Evolutionary conservation across 2,797 vertebrate genomes (phyloP), one percentile per base, ranked within the genome.

Genomic region (Halcyon smyrnensis): DNA sequence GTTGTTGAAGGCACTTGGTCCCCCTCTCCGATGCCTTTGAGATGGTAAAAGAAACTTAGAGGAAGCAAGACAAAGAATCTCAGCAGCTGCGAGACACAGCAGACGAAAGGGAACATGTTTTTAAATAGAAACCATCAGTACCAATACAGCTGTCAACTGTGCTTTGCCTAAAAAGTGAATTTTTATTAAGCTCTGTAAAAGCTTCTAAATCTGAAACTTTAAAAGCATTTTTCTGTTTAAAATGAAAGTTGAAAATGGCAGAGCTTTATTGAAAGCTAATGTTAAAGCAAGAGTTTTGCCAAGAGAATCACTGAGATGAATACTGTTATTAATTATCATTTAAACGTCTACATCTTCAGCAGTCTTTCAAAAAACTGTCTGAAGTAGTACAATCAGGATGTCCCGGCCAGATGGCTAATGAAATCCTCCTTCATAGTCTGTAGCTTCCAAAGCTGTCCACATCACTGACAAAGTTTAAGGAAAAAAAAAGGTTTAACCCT

Each of bases 181-280:
- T 89, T 90, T 95, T 84, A 89, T 87, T 71, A 85, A 92, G 73
- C 21, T 81, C 46, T n/a, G 15, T 51, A 86, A 91, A 94, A 84
- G 9, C 51, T 78, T 88, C 76, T 75, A 82, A 70, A 82, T 46
- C 48, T 77, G 53, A 77, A 90, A 54, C 21, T 77, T 82, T 74
- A 68, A 77, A 95, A 76, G n/a, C 28, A 4, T 18, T 90, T 41
- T 84, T n/a, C 54, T 83, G 9, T 27, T 92, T 81, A 71, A 91
- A 93, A 64, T n/a, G 9, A 54, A 87, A 86, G 50, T 75, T 84
- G 24, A 3, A 86, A 78, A 57, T 30, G 39, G 32, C 71, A 86
- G 57, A 79, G 37, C 32, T 94, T 86, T 89, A 76, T 68, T 91
- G 80, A 89, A 91, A 93, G 53, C 50, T 51, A 46, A 69, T 57